These are phyloP conservation scores for Aleiodes alternator DNA, from an alignment of 2,888 invertebrate species.

Conservation along the genomic window DNA sequence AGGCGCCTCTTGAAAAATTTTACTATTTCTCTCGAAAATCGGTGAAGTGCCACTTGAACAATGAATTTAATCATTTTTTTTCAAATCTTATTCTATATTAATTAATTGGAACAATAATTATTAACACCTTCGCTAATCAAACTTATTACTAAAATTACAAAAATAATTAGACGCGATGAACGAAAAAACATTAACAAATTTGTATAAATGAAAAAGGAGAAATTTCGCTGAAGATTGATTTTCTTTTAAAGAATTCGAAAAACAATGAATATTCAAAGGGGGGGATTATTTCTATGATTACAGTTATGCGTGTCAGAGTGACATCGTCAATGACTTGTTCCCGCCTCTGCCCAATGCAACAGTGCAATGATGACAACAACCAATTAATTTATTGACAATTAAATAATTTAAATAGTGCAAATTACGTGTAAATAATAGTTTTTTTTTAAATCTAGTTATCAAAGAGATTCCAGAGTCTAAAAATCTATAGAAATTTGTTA, in stretches of 20 bases:
- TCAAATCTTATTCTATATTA: background rate
- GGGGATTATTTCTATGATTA: slow-evolving; percentile 80
- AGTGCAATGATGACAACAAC: slow-evolving; percentile 65
- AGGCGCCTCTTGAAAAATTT: too few species aligned
- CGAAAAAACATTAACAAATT: too few species aligned
- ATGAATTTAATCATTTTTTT: background rate
- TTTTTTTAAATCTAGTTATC: slow-evolving; percentile 5
- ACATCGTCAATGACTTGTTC: slow-evolving; percentile 95
- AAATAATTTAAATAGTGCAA: slow-evolving; percentile 47
- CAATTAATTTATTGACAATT: slow-evolving; percentile 49
- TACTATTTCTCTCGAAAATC: too few species aligned
- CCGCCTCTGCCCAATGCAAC: slow-evolving; percentile 79
- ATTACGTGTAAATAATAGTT: slow-evolving; percentile 43
- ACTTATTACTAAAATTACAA: too few species aligned
- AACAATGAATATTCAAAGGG: slow-evolving; percentile 47
- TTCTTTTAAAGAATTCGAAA: slow-evolving; percentile 27
- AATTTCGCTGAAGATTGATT: background rate
- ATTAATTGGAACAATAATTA: slow-evolving; percentile 3
- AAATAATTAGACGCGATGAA: too few species aligned
- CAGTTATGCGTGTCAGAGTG: slow-evolving; percentile 95
- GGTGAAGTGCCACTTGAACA: background rate
- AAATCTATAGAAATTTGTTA: slow-evolving; percentile 18
- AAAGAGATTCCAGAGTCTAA: slow-evolving; percentile 35
- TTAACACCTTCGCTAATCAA: background rate
- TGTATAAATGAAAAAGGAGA: too few species aligned